Percentiles rank a stretch among this genome's conserved stretches.
These are phyloP conservation scores for Pipra filicauda DNA, from an alignment of 2,113 vertebrate species.

Conservation along the genomic window DNA sequence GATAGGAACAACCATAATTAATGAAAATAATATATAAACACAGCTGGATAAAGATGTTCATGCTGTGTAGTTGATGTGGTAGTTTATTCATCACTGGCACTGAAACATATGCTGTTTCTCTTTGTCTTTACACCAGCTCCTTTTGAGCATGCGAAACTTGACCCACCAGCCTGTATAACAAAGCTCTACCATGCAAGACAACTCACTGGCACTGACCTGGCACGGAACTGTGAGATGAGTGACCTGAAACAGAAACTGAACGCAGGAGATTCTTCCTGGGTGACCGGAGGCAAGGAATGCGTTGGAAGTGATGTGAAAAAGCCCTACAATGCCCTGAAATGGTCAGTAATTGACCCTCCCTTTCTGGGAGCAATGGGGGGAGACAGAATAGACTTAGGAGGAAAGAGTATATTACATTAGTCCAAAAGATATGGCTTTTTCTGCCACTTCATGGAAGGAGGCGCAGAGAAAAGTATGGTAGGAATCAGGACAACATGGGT, in stretches of 20 bases:
- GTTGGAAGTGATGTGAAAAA: neutral
- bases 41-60: slow-evolving; percentile 41
- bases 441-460: neutral
- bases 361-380: neutral
- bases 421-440: neutral
- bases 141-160: neutral
- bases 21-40: slow-evolving; percentile 52
- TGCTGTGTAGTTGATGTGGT: neutral
- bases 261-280: neutral
- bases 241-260: slow-evolving; percentile 46
- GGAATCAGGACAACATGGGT: neutral
- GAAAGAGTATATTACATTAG: neutral
- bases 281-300: slow-evolving; percentile 14
- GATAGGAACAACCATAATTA: neutral
- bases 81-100: neutral
- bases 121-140: neutral
- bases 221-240: neutral
- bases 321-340: neutral
- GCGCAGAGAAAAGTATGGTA: neutral
- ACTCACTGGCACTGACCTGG: slow-evolving; percentile 28
- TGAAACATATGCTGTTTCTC: neutral
- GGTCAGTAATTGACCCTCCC: neutral
- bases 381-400: neutral
- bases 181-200: slow-evolving; percentile 12
- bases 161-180: neutral